phyloP scores from a whole-genome alignment of 2,113 vertebrate genomes.

The Rynchops niger region DNA sequence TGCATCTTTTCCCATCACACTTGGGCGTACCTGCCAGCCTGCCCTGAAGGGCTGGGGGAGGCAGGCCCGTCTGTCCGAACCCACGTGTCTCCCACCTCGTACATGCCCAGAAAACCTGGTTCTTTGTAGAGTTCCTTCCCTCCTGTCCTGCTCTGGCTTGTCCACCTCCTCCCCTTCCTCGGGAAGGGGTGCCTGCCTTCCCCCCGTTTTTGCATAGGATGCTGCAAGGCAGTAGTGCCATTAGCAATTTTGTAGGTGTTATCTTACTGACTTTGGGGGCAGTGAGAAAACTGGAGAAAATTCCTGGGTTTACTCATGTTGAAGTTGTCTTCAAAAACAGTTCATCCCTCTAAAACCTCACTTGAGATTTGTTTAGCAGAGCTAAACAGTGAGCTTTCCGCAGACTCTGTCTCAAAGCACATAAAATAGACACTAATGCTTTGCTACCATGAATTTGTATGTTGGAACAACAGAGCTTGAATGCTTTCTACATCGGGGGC shows the following conservation, averaged over 20 bases:
- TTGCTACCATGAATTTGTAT: not conserved
- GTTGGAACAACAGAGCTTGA: not conserved
- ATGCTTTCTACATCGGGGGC: fast-evolving
- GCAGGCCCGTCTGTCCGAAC: fast-evolving
- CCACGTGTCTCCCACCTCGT: not conserved
- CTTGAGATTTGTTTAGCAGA: not conserved
- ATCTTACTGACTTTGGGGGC: not conserved
- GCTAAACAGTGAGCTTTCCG: not conserved
- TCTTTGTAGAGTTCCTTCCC: not conserved
- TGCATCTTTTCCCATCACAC: not conserved
- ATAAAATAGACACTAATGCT: not conserved
- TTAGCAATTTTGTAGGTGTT: not conserved
- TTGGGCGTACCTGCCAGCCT: not conserved
- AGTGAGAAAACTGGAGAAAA: not conserved
- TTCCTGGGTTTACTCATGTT: not conserved
- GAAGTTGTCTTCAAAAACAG: not conserved
- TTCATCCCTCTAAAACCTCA: not conserved
- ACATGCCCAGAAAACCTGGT: not conserved
- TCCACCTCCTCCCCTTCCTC: not conserved
- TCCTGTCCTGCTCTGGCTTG: no score
- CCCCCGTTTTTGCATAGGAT: not conserved
- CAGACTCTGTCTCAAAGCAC: not conserved
- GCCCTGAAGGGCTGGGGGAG: not conserved
- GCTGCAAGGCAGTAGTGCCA: not conserved
- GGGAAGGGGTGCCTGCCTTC: not conserved